Evolutionary conservation across 2,888 invertebrate genomes (phyloP).

Genomic region (Tiphia femorata): DNA sequence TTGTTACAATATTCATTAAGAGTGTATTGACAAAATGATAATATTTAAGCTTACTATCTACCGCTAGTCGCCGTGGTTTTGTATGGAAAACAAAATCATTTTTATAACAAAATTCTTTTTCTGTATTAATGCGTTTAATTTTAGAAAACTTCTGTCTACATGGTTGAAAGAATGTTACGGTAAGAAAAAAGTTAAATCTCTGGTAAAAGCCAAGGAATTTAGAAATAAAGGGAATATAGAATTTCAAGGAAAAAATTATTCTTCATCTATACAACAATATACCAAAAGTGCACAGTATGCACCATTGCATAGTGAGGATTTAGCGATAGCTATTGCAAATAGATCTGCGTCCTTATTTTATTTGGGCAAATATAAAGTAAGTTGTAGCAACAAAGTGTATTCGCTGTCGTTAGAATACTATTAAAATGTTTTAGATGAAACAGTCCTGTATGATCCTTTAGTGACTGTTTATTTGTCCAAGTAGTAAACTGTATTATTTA

Average conservation of each 20-base stretch:
- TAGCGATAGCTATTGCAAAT: constrained; percentile 77
- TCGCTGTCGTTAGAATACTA: constrained; percentile 8
- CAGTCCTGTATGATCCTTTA: no score
- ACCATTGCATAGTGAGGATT: constrained; percentile 71
- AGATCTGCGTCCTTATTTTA: constrained; percentile 78
- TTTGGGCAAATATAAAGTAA: constrained; percentile 74
- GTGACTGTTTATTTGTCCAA: background rate
- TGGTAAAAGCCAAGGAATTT: constrained; percentile 61
- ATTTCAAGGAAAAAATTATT: constrained; percentile 71
- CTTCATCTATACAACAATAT: constrained; percentile 73
- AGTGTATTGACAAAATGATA: background rate
- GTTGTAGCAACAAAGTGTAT: constrained; percentile 5
- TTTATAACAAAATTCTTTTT: background rate
- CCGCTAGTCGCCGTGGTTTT: no score
- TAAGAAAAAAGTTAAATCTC: constrained; percentile 58
- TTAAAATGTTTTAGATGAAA: background rate
- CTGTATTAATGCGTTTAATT: constrained; percentile 1
- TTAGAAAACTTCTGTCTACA: constrained; percentile 57
- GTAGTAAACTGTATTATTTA: background rate
- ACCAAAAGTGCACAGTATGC: constrained; percentile 76
- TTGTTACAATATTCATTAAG: background rate
- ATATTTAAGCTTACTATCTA: no score
- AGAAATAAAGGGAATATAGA: constrained; percentile 73
- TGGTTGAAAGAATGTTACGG: constrained; percentile 63
- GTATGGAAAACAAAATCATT: background rate